Evolutionary conservation across 2,888 invertebrate species (phyloP).

Genomic region (Chymomyza caudatula): DNA sequence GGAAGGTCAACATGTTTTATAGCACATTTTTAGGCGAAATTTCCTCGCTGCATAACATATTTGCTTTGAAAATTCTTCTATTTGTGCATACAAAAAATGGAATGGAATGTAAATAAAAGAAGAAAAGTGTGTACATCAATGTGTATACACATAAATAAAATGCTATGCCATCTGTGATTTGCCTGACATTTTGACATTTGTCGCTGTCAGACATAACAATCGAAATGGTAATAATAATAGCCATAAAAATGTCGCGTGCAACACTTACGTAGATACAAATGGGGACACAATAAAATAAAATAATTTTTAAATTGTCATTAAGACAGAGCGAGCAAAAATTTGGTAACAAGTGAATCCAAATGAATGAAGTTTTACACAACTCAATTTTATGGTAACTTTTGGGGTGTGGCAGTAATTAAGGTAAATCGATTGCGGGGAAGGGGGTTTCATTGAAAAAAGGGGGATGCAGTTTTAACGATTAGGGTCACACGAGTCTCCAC

Average conservation of each 20-base stretch:
- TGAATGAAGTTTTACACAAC: too few species aligned
- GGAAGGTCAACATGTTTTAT: conserved; percentile 25
- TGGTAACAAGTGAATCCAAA: too few species aligned
- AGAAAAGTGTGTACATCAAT: conserved; percentile 16
- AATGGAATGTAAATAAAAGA: conserved; percentile 20
- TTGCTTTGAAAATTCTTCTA: conserved; percentile 18
- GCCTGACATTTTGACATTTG: conserved; percentile 62
- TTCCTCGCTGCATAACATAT: conserved; percentile 6
- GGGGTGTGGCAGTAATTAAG: too few species aligned
- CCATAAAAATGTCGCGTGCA: not conserved
- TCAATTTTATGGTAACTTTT: too few species aligned
- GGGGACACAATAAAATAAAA: not conserved
- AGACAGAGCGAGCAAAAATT: too few species aligned
- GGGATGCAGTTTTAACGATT: too few species aligned
- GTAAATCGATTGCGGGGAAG: too few species aligned
- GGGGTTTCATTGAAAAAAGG: too few species aligned
- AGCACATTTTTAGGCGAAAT: conserved; percentile 51
- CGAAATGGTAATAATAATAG: conserved; percentile 46
- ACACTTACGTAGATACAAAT: not conserved
- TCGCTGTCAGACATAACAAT: conserved; percentile 65
- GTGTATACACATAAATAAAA: conserved; percentile 23
- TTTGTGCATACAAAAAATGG: conserved; percentile 15
- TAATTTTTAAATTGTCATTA: not conserved
- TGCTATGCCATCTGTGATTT: not conserved
- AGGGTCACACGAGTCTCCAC: too few species aligned